Evolutionary conservation across 2,888 invertebrate genomes (phyloP).

Genomic region (Drosophila birchii): DNA sequence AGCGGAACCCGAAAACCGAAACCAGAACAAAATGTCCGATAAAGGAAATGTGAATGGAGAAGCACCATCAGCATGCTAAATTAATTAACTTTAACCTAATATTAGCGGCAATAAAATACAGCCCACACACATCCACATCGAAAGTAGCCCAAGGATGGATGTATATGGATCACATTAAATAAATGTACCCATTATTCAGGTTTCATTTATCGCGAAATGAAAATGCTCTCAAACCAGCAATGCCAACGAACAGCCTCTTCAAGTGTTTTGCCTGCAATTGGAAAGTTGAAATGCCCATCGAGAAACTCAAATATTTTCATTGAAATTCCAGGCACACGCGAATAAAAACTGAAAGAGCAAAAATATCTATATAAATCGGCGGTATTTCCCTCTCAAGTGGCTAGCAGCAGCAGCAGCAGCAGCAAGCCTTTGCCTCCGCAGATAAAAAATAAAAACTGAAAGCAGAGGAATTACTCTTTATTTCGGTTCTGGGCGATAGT

Average conservation of each 20-base stretch:
- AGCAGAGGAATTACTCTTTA: constrained; percentile 7
- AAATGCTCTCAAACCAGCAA: not conserved
- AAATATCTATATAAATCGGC: constrained; percentile 52
- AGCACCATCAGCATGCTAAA: constrained; percentile 21
- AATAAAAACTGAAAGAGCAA: constrained; percentile 17
- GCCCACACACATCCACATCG: constrained; percentile 4
- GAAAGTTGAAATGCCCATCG: constrained; percentile 19
- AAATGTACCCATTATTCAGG: constrained; percentile 4
- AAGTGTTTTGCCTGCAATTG: constrained; percentile 14
- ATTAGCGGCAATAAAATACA: constrained; percentile 24
- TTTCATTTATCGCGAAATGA: not conserved
- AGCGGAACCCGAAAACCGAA: constrained; percentile 33
- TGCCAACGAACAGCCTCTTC: not conserved
- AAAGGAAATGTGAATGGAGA: constrained; percentile 1
- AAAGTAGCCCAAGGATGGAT: not conserved
- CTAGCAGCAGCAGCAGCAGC: not conserved
- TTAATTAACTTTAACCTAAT: constrained; percentile 47
- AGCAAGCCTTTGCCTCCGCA: not conserved
- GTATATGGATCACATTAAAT: constrained; percentile 3
- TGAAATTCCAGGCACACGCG: constrained; percentile 56
- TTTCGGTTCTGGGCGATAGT: constrained; percentile 43
- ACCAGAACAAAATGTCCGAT: constrained; percentile 25
- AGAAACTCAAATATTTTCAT: constrained; percentile 46
- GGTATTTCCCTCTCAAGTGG: constrained; percentile 8
- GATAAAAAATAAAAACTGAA: constrained; percentile 4